Conservation (phyloP, 2,797 vertebrate genomes). For the Myotis planiceps region DNA sequence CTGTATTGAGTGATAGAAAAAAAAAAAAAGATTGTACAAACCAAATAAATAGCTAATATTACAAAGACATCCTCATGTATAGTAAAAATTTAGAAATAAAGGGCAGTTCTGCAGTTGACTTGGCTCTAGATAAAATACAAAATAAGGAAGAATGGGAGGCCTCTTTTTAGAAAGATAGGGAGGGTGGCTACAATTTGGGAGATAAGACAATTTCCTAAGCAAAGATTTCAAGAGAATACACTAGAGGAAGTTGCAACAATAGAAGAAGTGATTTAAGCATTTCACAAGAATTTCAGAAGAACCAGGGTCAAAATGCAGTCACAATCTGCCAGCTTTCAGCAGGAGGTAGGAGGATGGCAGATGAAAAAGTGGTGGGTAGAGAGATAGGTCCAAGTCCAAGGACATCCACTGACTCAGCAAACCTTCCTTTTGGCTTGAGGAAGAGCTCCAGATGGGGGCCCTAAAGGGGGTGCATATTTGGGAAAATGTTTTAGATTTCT, state of each 20-base stretch:
- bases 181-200: background rate
- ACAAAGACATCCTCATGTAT: background rate
- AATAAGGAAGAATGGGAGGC: background rate
- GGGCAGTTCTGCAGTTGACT: slow-evolving; percentile 43
- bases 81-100: slow-evolving; percentile 33
- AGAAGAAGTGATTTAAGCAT: slow-evolving; percentile 28
- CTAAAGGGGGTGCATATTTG: no score
- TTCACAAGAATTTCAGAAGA: slow-evolving; percentile 71
- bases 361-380: background rate
- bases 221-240: slow-evolving; percentile 62
- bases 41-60: background rate
- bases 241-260: slow-evolving; percentile 48
- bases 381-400: background rate
- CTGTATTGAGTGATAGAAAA: background rate
- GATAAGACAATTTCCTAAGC: slow-evolving; percentile 48
- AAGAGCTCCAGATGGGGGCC: no score
- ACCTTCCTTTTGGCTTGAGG: background rate
- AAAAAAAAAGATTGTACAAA: background rate
- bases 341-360: background rate
- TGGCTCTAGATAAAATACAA: slow-evolving; percentile 8
- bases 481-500: slow-evolving; percentile 13
- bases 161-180: slow-evolving; percentile 24
- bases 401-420: background rate
- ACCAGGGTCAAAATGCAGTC: background rate
- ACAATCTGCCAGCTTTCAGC: background rate